A percentile compares a stretch with the other conserved stretches of the same genome.
Conservation (phyloP, 2,113 vertebrate species). For the Pomatorhinus ruficollis region DNA sequence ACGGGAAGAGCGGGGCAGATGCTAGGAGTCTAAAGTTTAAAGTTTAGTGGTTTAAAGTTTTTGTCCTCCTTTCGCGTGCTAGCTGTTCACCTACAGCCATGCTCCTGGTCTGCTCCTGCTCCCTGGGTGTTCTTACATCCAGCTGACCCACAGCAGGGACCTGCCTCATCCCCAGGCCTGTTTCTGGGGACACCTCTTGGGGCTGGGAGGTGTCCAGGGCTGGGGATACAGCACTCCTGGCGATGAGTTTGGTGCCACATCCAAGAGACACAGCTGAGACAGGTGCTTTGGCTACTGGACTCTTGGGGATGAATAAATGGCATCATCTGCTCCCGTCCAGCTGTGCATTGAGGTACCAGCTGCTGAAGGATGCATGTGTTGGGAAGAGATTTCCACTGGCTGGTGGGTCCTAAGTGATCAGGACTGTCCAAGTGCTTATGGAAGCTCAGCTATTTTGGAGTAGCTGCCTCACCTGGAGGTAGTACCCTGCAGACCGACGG, state of each 20-base stretch:
- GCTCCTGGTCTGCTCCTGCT: neutral
- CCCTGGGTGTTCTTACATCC: accelerated
- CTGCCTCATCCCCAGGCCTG: neutral
- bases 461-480: neutral
- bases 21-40: neutral
- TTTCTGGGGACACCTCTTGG: neutral
- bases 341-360: neutral
- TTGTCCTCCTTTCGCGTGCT: neutral
- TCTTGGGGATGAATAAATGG: neutral
- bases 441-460: neutral
- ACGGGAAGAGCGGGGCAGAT: accelerated
- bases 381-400: neutral
- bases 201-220: neutral
- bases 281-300: neutral
- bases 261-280: neutral
- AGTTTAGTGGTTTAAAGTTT: neutral
- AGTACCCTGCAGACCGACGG: neutral
- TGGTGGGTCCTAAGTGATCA: neutral
- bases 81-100: neutral
- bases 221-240: accelerated
- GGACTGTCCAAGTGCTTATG: neutral
- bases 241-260: neutral
- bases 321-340: neutral
- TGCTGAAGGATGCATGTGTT: neutral
- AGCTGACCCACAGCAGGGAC: accelerated